Percentiles rank a stretch among this genome's conserved stretches.
phyloP scores from a whole-genome alignment of 2,888 invertebrate species.

The Euplexia lucipara region DNA sequence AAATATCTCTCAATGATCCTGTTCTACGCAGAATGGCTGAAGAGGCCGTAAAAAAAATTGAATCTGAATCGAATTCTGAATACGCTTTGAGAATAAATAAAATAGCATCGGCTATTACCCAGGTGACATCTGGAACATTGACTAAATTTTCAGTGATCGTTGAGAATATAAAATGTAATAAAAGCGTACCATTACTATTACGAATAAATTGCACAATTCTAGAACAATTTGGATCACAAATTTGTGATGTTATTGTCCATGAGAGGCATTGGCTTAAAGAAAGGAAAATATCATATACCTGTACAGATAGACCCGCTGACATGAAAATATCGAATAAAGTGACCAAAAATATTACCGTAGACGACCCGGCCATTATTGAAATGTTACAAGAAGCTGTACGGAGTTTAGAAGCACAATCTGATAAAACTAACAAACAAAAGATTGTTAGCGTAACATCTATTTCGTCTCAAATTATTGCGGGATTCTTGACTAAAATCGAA shows the following conservation, averaged over 20 bases:
- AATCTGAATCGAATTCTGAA: constrained; percentile 69
- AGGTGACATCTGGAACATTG: constrained; percentile 73
- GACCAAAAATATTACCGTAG: constrained; percentile 56
- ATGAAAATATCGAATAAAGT: constrained; percentile 69
- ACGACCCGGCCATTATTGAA: constrained; percentile 74
- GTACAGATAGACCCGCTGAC: constrained; percentile 74
- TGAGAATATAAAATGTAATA: constrained; percentile 77
- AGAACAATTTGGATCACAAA: constrained; percentile 72
- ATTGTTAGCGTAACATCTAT: constrained; percentile 84
- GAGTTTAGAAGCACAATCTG: constrained; percentile 80
- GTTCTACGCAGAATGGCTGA: constrained; percentile 71
- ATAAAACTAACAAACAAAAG: constrained; percentile 77
- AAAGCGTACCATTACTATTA: constrained; percentile 66
- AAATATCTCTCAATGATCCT: constrained; percentile 75
- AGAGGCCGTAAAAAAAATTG: constrained; percentile 77
- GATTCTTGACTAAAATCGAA: constrained; percentile 90
- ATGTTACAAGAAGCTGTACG: constrained; percentile 81
- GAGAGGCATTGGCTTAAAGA: constrained; percentile 76
- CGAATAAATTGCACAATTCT: constrained; percentile 75
- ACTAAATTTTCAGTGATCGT: constrained; percentile 77
- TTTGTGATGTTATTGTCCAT: constrained; percentile 79
- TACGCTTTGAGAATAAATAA: constrained; percentile 76
- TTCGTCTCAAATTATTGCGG: constrained; percentile 89
- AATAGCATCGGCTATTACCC: constrained; percentile 76
- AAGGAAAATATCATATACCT: constrained; percentile 74